Evolutionary conservation across 2,113 vertebrate species (phyloP).

Genomic region (Loxodonta africana): DNA sequence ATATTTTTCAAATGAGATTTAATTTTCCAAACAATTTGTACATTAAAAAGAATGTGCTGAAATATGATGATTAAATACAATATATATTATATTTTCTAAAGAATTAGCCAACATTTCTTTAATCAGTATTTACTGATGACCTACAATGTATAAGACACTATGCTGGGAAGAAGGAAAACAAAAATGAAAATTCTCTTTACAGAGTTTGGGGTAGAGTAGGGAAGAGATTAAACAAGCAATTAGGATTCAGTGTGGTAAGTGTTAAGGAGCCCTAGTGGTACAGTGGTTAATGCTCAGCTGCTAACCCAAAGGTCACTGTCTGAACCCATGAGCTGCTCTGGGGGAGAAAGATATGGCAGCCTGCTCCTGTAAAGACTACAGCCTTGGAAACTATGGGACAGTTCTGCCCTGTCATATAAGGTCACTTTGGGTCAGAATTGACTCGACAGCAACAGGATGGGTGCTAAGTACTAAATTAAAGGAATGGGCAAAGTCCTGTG

Average conservation of each 20-base stretch:
- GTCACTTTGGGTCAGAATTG: not conserved
- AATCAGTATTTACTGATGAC: not conserved
- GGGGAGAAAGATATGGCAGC: no score
- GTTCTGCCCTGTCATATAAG: not conserved
- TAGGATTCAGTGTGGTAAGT: not conserved
- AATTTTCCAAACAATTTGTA: not conserved
- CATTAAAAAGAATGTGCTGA: not conserved
- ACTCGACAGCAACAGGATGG: not conserved
- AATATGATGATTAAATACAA: constrained; percentile 22
- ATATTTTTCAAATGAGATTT: constrained; percentile 15
- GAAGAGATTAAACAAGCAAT: not conserved
- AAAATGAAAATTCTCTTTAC: not conserved
- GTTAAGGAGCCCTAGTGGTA: not conserved
- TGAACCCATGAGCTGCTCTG: not conserved
- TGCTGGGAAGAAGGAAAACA: not conserved
- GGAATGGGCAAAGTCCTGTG: not conserved
- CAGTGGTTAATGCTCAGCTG: not conserved
- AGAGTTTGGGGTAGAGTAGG: not conserved
- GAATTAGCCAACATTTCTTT: not conserved
- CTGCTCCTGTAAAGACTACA: no score
- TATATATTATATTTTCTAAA: constrained; percentile 2
- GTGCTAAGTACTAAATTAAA: not conserved
- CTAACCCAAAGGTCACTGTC: not conserved
- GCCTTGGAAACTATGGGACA: not conserved
- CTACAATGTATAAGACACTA: not conserved